Conservation (phyloP, 2,888 invertebrate species). For the Oeneis ivallda region DNA sequence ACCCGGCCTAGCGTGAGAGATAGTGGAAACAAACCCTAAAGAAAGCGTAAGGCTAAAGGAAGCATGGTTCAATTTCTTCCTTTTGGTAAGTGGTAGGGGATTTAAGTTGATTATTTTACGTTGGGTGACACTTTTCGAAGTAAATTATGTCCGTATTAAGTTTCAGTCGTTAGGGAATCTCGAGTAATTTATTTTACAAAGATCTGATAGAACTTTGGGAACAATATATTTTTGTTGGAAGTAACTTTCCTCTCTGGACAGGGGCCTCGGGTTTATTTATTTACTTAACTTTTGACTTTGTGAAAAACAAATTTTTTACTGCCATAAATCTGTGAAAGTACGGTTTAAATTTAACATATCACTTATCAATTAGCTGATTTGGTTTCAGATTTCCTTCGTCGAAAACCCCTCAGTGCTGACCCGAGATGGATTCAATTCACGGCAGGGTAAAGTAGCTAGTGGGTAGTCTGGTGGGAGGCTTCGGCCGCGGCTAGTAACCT, state of each 20-base stretch:
- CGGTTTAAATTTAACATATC: too few relatives aligned
- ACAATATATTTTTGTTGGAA: slow-evolving; percentile 20
- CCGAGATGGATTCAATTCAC: too few relatives aligned
- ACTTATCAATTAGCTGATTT: too few relatives aligned
- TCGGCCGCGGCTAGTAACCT: too few relatives aligned
- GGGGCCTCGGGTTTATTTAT: slow-evolving; percentile 2
- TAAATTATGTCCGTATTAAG: slow-evolving; percentile 27
- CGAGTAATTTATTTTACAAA: slow-evolving; percentile 24
- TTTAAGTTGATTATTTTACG: slow-evolving; percentile 27
- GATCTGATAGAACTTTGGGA: slow-evolving; percentile 18
- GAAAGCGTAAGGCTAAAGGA: neutral
- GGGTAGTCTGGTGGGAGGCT: too few relatives aligned
- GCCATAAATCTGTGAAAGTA: neutral
- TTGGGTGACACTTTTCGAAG: slow-evolving; percentile 29
- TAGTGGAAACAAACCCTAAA: neutral
- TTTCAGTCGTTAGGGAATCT: slow-evolving; percentile 24
- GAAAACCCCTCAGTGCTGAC: too few relatives aligned
- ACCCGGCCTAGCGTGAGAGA: too few relatives aligned
- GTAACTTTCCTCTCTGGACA: slow-evolving; percentile 11
- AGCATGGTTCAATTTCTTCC: slow-evolving; percentile 14
- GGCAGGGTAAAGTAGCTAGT: too few relatives aligned
- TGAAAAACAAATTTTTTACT: slow-evolving; percentile 3
- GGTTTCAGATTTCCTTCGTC: too few relatives aligned
- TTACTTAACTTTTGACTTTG: slow-evolving; percentile 7
- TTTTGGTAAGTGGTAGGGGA: slow-evolving; percentile 23